Conservation (phyloP, 2,797 vertebrate species). For the Lepus oiostolus region DNA sequence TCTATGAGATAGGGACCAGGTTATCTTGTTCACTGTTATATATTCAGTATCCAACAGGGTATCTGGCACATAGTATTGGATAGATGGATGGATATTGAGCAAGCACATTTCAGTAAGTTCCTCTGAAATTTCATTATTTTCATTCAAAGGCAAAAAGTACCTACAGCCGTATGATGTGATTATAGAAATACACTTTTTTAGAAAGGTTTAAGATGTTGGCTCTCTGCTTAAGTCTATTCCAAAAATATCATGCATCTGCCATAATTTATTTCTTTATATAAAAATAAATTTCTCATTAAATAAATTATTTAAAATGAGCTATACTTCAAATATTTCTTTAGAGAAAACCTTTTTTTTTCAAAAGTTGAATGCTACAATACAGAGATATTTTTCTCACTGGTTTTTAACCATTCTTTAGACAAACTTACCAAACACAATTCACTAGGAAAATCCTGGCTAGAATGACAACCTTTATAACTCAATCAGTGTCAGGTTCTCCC, state of each 20-base stretch:
- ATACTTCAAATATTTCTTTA: slow-evolving; percentile 25
- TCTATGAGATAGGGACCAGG: neutral
- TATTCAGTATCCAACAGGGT: neutral
- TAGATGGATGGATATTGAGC: neutral
- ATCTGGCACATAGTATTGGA: neutral
- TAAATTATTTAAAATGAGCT: slow-evolving; percentile 31
- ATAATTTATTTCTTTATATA: slow-evolving; percentile 22
- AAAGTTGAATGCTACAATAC: slow-evolving; percentile 21
- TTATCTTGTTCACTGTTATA: neutral
- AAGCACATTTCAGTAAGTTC: neutral
- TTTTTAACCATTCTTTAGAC: slow-evolving; percentile 29
- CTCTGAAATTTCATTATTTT: slow-evolving; percentile 31
- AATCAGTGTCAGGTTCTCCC: neutral
- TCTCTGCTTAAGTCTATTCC: slow-evolving; percentile 36
- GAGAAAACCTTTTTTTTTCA: slow-evolving; percentile 29
- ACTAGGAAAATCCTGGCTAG: slow-evolving; percentile 34
- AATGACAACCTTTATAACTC: slow-evolving; percentile 45
- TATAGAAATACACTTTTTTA: slow-evolving; percentile 34
- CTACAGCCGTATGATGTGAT: neutral
- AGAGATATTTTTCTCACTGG: neutral
- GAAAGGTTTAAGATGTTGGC: slow-evolving; percentile 6
- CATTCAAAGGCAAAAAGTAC: slow-evolving; percentile 24
- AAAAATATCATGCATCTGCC: neutral
- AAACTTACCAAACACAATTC: slow-evolving; percentile 47
- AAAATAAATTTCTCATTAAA: slow-evolving; percentile 56